These are phyloP conservation scores for Lacerta agilis DNA, from an alignment of 2,797 vertebrate genomes.

Conservation along the genomic window DNA sequence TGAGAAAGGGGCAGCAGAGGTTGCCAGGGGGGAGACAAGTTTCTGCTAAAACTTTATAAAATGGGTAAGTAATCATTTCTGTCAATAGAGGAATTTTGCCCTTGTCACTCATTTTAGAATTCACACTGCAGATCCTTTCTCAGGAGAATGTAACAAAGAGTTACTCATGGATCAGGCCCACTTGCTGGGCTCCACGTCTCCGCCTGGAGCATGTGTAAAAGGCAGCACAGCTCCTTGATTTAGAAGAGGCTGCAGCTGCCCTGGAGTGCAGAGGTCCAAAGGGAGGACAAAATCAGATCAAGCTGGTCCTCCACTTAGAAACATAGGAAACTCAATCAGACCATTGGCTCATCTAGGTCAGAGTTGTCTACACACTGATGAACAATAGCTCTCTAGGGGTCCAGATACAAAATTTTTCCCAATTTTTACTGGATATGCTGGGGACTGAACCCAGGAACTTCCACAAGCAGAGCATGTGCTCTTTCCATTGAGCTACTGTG, in stretches of 20 bases:
- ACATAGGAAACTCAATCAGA: neutral
- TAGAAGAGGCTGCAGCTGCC: neutral
- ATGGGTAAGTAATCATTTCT: constrained; percentile 38
- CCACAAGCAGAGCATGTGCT: no score
- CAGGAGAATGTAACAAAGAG: constrained; percentile 9
- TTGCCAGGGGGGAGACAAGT: constrained; percentile 26
- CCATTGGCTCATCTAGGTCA: neutral
- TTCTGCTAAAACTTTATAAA: constrained; percentile 32
- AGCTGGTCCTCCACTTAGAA: neutral
- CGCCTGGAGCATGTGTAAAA: neutral
- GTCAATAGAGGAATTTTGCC: constrained; percentile 34
- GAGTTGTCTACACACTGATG: neutral
- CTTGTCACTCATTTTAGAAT: constrained; percentile 27
- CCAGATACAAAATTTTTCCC: no score
- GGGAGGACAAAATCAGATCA: neutral
- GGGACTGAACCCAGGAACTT: no score
- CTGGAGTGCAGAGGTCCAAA: neutral
- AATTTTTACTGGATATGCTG: no score
- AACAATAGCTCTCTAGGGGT: neutral
- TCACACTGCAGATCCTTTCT: neutral
- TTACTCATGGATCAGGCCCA: constrained; percentile 6
- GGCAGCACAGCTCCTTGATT: neutral
- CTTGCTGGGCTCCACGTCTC: neutral
- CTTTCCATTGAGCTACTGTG: neutral
- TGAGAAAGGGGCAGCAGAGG: constrained; percentile 26